phyloP scores from a whole-genome alignment of 1,140 invertebrate genomes.

The Vanessa tameamea region DNA sequence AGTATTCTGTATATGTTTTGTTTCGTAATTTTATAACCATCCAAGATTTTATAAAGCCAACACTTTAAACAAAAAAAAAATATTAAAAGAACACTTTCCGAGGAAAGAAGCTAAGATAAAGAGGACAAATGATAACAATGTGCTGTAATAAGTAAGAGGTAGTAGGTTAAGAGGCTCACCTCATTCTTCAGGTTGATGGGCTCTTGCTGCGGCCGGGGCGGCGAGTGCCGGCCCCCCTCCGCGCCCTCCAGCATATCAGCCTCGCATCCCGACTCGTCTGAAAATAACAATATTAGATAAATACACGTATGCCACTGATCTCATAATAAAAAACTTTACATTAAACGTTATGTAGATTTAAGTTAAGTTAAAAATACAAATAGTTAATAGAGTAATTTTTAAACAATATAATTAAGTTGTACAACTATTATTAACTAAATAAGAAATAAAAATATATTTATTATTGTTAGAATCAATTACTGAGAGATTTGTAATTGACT shows the following conservation, averaged over 20 bases:
- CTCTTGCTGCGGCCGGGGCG: conserved; percentile 77
- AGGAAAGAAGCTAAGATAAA: conserved; percentile 16
- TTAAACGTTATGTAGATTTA: not conserved
- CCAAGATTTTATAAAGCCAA: not conserved
- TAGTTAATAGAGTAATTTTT: too few species aligned
- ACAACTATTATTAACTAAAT: too few species aligned
- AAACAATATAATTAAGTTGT: too few species aligned
- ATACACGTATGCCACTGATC: not conserved
- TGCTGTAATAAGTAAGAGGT: conserved; percentile 44
- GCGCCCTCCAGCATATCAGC: conserved; percentile 84
- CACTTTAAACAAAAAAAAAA: not conserved
- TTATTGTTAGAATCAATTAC: too few species aligned
- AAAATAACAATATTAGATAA: conserved; percentile 42
- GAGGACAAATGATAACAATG: conserved; percentile 42
- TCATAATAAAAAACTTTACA: too few species aligned
- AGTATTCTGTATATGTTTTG: too few species aligned
- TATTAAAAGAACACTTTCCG: not conserved
- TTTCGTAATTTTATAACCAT: not conserved
- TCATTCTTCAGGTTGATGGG: conserved; percentile 76
- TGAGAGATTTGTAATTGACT: too few species aligned
- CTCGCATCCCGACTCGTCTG: conserved; percentile 86
- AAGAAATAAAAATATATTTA: too few species aligned
- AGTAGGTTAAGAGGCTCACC: conserved; percentile 60
- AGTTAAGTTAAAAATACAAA: too few species aligned
- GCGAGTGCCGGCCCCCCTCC: conserved; percentile 81